Evolutionary conservation across 2,888 invertebrate genomes (phyloP).

Genomic region (Cataglyphis albicans): DNA sequence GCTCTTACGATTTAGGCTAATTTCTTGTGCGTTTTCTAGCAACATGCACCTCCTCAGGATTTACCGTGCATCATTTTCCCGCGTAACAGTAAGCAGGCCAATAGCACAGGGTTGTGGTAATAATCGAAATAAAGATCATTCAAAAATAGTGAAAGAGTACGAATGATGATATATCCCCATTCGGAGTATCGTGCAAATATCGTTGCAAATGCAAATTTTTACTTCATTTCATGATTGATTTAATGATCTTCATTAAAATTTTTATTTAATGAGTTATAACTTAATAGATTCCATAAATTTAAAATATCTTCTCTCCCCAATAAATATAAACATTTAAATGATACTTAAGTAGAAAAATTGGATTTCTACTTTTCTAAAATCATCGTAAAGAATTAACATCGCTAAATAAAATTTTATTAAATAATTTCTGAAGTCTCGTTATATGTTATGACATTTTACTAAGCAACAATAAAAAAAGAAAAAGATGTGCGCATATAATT

Average conservation of each 20-base stretch:
- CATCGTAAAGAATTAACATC: not conserved
- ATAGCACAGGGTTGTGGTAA: slow-evolving; percentile 19
- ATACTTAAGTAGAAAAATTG: not conserved
- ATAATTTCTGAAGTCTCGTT: not conserved
- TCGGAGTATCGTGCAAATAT: not conserved
- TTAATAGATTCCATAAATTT: not conserved
- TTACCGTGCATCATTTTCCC: slow-evolving; percentile 32
- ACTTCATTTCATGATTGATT: not conserved
- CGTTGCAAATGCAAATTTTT: not conserved
- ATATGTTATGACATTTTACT: not conserved
- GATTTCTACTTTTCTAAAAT: not conserved
- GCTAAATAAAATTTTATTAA: not conserved
- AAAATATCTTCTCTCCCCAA: not conserved
- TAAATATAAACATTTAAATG: not conserved
- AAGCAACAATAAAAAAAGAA: not conserved
- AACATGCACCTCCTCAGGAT: not conserved
- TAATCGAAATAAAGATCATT: slow-evolving; percentile 1
- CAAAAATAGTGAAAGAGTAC: not conserved
- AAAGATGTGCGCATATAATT: not conserved
- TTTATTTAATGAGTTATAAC: too few species aligned
- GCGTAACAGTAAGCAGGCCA: slow-evolving; percentile 33
- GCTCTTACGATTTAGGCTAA: slow-evolving; percentile 60
- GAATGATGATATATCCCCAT: not conserved
- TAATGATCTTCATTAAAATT: not conserved
- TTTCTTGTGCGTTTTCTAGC: slow-evolving; percentile 55